These are phyloP conservation scores for Sebastes variabilis DNA, from an alignment of 2,797 vertebrate species.

Conservation along the genomic window DNA sequence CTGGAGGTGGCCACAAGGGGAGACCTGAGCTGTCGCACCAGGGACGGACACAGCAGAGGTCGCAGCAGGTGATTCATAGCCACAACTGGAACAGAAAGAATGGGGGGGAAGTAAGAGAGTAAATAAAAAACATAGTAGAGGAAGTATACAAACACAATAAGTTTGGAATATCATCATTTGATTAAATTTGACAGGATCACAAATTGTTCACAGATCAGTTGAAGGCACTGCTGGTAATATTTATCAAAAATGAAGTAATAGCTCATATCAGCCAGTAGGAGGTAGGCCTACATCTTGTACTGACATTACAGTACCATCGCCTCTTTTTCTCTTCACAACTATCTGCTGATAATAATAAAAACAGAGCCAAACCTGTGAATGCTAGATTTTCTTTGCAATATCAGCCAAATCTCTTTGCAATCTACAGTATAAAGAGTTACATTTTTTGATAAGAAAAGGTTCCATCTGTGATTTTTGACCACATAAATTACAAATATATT, in stretches of 20 bases:
- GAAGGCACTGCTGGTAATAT: not conserved
- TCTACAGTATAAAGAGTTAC: not conserved
- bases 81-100: constrained; percentile 63
- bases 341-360: not conserved
- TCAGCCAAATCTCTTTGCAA: not conserved
- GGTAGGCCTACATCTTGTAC: constrained; percentile 64
- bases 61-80: constrained; percentile 81
- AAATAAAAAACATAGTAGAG: not conserved
- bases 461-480: not conserved
- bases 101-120: not conserved
- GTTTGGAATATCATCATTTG: not conserved
- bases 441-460: not conserved
- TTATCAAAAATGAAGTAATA: constrained; percentile 47
- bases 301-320: not conserved
- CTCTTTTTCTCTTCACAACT: not conserved
- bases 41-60: constrained; percentile 65
- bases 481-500: not conserved
- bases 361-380: not conserved
- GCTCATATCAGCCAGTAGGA: constrained; percentile 70
- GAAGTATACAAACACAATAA: not conserved
- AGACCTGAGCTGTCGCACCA: constrained; percentile 32
- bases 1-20: constrained; percentile 30
- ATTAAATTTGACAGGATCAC: not conserved
- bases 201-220: not conserved
- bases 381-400: not conserved